phyloP scores from a whole-genome alignment of 2,113 vertebrate genomes.

The Oncorhynchus masou region DNA sequence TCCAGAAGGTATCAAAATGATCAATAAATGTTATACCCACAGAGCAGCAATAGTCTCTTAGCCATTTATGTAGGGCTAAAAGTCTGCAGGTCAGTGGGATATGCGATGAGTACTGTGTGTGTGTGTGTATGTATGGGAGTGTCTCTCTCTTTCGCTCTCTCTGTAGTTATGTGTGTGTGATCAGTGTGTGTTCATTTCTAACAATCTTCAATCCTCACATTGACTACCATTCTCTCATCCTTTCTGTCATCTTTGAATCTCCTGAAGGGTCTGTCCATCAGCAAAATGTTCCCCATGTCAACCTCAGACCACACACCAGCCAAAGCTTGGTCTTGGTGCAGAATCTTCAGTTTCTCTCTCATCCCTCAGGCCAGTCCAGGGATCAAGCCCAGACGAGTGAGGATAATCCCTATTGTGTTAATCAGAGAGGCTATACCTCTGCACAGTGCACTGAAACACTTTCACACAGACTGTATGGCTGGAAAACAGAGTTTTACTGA shows the following conservation, averaged over 20 bases:
- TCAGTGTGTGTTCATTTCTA: constrained; percentile 1
- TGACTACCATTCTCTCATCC: neutral
- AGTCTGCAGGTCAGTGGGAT: constrained; percentile 27
- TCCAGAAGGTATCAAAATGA: too few species aligned
- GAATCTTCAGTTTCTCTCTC: constrained; percentile 11
- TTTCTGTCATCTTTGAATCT: neutral
- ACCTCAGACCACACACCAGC: neutral
- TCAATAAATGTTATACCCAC: too few species aligned
- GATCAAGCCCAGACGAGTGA: constrained; percentile 53
- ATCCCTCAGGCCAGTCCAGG: constrained; percentile 39
- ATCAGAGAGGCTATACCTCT: constrained; percentile 55
- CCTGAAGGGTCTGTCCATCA: neutral
- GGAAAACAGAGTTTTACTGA: constrained; percentile 48
- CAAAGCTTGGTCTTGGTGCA: neutral
- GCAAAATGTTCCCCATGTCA: neutral
- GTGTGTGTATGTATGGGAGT: neutral
- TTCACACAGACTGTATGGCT: constrained; percentile 45
- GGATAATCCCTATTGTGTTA: constrained; percentile 69
- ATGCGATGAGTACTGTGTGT: constrained; percentile 7
- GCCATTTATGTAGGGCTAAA: too few species aligned
- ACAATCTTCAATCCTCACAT: neutral
- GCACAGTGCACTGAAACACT: constrained; percentile 26
- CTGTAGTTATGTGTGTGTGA: constrained; percentile 8
- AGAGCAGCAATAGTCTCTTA: too few species aligned
- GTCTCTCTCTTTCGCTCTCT: neutral